A percentile compares a stretch with the other conserved stretches of the same genome.
Conservation (phyloP, 2,797 vertebrate genomes). For the Hippopotamyrus pictus region DNA sequence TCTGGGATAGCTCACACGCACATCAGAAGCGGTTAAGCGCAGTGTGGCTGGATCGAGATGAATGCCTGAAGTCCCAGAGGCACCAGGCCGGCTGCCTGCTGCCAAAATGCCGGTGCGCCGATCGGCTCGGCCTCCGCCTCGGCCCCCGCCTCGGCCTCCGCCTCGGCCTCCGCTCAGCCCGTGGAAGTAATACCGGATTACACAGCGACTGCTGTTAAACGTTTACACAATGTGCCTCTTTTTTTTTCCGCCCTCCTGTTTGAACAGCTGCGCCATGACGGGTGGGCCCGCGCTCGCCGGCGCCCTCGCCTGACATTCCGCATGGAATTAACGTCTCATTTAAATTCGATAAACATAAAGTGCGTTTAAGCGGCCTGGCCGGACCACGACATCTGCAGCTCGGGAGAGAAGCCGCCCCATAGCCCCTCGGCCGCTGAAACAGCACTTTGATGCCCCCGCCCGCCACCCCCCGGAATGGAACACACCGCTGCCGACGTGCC, state of each 20-base stretch:
- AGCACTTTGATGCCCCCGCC: neutral
- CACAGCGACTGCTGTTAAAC: conserved; percentile 75
- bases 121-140: conserved; percentile 37
- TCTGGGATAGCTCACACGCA: conserved; percentile 50
- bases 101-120: neutral
- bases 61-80: conserved; percentile 23
- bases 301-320: conserved; percentile 55
- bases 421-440: neutral
- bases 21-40: conserved; percentile 59
- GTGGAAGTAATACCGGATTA: conserved; percentile 74
- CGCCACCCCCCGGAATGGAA: neutral
- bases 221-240: conserved; percentile 72
- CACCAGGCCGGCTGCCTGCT: neutral
- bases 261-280: conserved; percentile 70
- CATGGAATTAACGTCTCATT: conserved; percentile 61
- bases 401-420: neutral
- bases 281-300: conserved; percentile 54
- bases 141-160: conserved; percentile 49
- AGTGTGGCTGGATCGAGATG: conserved; percentile 56
- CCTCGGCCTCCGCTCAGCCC: conserved; percentile 59
- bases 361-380: conserved; percentile 41
- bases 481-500: neutral
- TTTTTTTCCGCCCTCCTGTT: conserved; percentile 59
- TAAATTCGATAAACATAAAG: conserved; percentile 59
- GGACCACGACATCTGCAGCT: conserved; percentile 28